Evolutionary conservation across 2,888 invertebrate genomes (phyloP).

Genomic region (Leptinotarsa rubiginosa): DNA sequence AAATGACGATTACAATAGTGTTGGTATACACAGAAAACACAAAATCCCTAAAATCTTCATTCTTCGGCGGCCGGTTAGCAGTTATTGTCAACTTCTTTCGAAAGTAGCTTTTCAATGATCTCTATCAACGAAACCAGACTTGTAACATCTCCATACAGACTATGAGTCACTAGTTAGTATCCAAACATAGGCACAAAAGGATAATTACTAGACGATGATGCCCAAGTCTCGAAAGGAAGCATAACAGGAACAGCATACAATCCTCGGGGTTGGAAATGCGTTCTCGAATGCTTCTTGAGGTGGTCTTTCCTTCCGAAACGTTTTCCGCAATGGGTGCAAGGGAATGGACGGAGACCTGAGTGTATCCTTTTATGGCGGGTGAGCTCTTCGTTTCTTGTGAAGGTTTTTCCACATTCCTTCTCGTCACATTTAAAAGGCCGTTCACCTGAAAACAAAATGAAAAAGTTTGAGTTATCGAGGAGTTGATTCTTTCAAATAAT

Average conservation of each 20-base stretch:
- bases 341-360: slow-evolving; percentile 86
- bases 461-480: not conserved
- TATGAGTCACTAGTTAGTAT: slow-evolving; percentile 40
- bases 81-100: too few relatives aligned
- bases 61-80: too few relatives aligned
- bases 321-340: slow-evolving; percentile 90
- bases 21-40: too few relatives aligned
- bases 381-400: slow-evolving; percentile 91
- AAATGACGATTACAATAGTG: too few relatives aligned
- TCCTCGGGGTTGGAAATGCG: slow-evolving; percentile 75
- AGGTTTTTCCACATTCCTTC: slow-evolving; percentile 87
- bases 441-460: slow-evolving; percentile 72
- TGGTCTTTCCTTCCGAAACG: slow-evolving; percentile 95
- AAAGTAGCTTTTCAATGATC: too few relatives aligned
- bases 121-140: too few relatives aligned
- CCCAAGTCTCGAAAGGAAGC: slow-evolving; percentile 64
- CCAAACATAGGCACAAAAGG: slow-evolving; percentile 56
- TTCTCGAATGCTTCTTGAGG: slow-evolving; percentile 91
- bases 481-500: not conserved
- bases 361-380: slow-evolving; percentile 93
- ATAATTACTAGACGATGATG: slow-evolving; percentile 50
- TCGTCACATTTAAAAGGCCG: slow-evolving; percentile 89
- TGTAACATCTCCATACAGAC: not conserved
- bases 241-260: slow-evolving; percentile 66
- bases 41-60: too few relatives aligned